Base-by-base conservation (phyloP, 2,113 vertebrate genomes). In the Dryoscopus gambensis region DNA sequence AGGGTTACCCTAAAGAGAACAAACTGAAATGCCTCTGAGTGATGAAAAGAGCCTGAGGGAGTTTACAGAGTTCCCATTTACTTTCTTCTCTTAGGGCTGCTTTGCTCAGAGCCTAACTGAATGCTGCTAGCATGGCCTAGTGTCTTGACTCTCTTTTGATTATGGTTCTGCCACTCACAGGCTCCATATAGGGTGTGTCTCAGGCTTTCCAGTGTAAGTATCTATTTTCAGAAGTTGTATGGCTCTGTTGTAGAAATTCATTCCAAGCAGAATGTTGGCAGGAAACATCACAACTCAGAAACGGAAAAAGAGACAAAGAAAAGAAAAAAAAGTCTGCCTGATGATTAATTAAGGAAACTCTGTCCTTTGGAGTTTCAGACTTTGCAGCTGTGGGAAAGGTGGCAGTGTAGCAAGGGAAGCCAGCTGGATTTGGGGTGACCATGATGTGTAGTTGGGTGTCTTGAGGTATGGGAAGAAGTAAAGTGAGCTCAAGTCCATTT, bases 221-320 rank as follows among this genome's bases (percentile, higher is more conserved):
- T 71, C 90, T 94, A 94, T 96, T 97, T 96, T 96, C 90, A 95
- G 96, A 92, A 92, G 90, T 90, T 89, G 12, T 15, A 44, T 87
- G 75, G 69, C 85, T 95, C 75, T 68, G 73, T 84, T 93, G 82
- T 57, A 86, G 79, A 89, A 92, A 82, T 89, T 86, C 44, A 75
- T 19, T 20, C 83, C 92, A 92, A 77, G 65, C 79, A 93, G 88
- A 92, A 90, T 7, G 18, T 75, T 96, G 95, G 68, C 93, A 97
- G 76, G 83, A 95, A 53, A 52, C 0, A 0, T 49, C 0, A 1
- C 52, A 84, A 86, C 83, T 94, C 63, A 62, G 44, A 90, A 91
- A 80, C 44, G 73, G 76, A 90, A 88, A 93, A 94, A 89, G 77
- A 84, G 56, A 77, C 53, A 47, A 39, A 46, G 60, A 31, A 21